These are phyloP conservation scores for Machaerirhynchus nigripectus DNA, from an alignment of 2,113 vertebrate genomes.

Conservation along the genomic window DNA sequence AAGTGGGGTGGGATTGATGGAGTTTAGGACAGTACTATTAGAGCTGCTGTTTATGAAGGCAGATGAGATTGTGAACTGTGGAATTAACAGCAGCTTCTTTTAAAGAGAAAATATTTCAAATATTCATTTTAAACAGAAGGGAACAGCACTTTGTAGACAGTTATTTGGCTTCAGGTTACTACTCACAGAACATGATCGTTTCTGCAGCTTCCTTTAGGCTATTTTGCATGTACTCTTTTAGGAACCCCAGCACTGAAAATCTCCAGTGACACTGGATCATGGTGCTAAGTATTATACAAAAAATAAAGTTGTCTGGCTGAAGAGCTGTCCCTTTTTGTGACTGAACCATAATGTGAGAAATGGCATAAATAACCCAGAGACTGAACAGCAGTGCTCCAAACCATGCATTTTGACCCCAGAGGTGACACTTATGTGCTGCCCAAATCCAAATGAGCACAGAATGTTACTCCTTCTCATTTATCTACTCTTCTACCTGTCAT, in stretches of 20 bases:
- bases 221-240: not conserved
- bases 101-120: not conserved
- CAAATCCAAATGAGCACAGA: not conserved
- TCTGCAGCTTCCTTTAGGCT: not conserved
- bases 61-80: not conserved
- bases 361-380: not conserved
- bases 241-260: not conserved
- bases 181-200: not conserved
- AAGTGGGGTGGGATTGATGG: not conserved
- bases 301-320: not conserved
- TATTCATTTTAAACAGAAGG: not conserved
- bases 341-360: not conserved
- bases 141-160: not conserved
- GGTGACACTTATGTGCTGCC: not conserved
- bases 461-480: not conserved
- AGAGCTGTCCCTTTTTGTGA: not conserved
- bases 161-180: not conserved
- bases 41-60: not conserved
- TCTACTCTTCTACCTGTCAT: not conserved
- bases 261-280: accelerated
- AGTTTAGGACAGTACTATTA: not conserved
- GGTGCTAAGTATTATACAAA: accelerated
- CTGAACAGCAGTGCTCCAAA: not conserved
- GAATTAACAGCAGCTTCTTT: not conserved
- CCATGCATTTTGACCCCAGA: accelerated